Conservation (phyloP, 2,113 vertebrate species). For the Thinocorus orbignyianus region DNA sequence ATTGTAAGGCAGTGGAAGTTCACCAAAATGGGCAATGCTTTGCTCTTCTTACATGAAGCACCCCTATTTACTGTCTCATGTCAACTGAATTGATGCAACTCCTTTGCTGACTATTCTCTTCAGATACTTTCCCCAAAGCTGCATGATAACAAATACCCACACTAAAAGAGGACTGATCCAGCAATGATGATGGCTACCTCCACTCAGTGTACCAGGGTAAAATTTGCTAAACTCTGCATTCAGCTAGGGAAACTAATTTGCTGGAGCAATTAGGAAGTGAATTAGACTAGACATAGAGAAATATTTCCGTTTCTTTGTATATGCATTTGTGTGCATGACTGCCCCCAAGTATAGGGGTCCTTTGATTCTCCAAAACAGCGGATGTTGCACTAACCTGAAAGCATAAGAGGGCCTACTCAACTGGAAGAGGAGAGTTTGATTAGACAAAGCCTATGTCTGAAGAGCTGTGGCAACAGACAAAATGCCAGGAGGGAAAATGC, state of each 20-base stretch:
- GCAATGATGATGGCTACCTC: not conserved
- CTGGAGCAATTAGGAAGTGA: slow-evolving; percentile 48
- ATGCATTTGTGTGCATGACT: slow-evolving; percentile 51
- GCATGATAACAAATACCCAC: not conserved
- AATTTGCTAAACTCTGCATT: not conserved
- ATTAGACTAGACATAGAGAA: slow-evolving; percentile 6
- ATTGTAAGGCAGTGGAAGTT: not conserved
- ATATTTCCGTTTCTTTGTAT: slow-evolving; percentile 45
- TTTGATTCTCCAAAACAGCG: slow-evolving; percentile 34
- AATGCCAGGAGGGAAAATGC: not conserved
- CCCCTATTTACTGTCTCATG: not conserved
- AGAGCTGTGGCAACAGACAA: not conserved
- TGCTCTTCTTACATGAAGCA: not conserved
- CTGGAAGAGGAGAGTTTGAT: slow-evolving; percentile 33
- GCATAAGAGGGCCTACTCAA: not conserved
- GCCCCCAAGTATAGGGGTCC: not conserved
- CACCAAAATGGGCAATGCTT: not conserved
- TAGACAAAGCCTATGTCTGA: not conserved
- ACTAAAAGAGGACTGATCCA: not conserved
- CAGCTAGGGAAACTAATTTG: slow-evolving; percentile 10
- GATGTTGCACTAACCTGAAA: slow-evolving; percentile 23
- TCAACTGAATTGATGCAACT: not conserved
- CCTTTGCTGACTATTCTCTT: not conserved
- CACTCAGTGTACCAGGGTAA: not conserved
- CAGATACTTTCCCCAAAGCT: not conserved